A percentile compares a stretch with the other conserved stretches of the same genome.
Conservation (phyloP, 2,797 vertebrate species). For the Tadarida brasiliensis region DNA sequence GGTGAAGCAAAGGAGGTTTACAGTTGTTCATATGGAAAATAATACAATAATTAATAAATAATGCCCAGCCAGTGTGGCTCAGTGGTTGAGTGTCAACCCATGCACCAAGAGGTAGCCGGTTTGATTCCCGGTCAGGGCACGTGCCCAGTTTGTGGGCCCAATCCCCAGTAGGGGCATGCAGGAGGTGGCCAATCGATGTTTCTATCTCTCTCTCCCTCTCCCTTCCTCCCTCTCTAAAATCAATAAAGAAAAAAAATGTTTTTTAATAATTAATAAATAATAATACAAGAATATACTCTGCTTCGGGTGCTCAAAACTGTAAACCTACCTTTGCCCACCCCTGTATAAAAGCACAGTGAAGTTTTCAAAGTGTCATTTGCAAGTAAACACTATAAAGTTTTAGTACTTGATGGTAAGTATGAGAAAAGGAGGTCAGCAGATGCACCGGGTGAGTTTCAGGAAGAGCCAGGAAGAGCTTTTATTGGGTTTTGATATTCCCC, state of each 20-base stretch:
- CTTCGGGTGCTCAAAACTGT: not conserved
- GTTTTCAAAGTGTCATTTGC: not conserved
- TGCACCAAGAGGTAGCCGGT: too few species aligned
- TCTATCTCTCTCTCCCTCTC: too few species aligned
- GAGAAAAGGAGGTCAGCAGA: not conserved
- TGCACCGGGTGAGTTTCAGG: not conserved
- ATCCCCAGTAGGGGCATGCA: too few species aligned
- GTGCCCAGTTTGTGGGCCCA: too few species aligned
- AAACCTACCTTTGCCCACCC: not conserved
- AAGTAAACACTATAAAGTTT: not conserved
- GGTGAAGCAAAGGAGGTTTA: not conserved
- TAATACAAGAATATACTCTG: not conserved
- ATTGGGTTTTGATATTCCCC: conserved; percentile 12
- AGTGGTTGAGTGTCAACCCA: too few species aligned
- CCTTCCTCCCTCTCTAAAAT: too few species aligned
- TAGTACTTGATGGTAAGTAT: not conserved
- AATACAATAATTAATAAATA: not conserved
- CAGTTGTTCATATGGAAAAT: not conserved
- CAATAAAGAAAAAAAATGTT: too few species aligned
- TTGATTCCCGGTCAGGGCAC: too few species aligned
- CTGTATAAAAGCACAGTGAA: not conserved
- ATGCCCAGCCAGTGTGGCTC: too few species aligned
- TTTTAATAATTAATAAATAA: not conserved
- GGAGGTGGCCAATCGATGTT: too few species aligned
- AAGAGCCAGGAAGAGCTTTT: not conserved